These are phyloP conservation scores for Uloborus diversus DNA, from an alignment of 1,140 invertebrate species.

Conservation along the genomic window DNA sequence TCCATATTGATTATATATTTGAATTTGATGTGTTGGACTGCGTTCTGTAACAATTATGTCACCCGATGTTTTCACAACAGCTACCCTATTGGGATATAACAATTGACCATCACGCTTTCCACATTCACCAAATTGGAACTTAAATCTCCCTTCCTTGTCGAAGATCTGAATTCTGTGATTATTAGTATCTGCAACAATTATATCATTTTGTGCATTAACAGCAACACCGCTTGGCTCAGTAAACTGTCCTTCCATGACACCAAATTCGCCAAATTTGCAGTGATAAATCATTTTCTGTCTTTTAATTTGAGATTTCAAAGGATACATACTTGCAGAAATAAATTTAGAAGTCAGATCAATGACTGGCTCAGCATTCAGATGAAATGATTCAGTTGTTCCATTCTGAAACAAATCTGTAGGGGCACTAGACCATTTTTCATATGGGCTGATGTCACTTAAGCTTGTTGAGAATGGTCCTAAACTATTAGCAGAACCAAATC, in stretches of 20 bases:
- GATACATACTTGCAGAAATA: slow-evolving; percentile 85
- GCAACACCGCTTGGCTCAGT: slow-evolving; percentile 99
- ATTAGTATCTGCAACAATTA: slow-evolving; percentile 99
- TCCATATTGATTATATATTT: slow-evolving; percentile 99
- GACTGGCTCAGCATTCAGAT: slow-evolving; percentile 40
- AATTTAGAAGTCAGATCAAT: slow-evolving; percentile 75
- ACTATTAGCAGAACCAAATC: slow-evolving; percentile 81
- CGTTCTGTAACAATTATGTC: slow-evolving; percentile 99
- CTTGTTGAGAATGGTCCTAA: slow-evolving; percentile 74
- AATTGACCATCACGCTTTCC: slow-evolving; percentile 91
- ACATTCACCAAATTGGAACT: slow-evolving; percentile 99
- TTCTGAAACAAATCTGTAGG: slow-evolving; percentile 79
- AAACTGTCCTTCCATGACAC: slow-evolving; percentile 98
- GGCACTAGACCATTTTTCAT: slow-evolving; percentile 96
- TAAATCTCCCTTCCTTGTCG: slow-evolving; percentile 98
- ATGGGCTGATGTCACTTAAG: slow-evolving; percentile 70
- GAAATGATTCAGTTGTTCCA: slow-evolving; percentile 63
- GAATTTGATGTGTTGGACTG: slow-evolving; percentile 94
- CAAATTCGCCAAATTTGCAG: slow-evolving; percentile 99
- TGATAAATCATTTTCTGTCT: slow-evolving; percentile 99
- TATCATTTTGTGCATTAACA: slow-evolving; percentile 98
- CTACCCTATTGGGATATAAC: slow-evolving; percentile 97
- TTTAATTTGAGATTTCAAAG: slow-evolving; percentile 95
- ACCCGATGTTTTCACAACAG: slow-evolving; percentile 94
- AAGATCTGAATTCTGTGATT: slow-evolving; percentile 99